Base-by-base conservation (phyloP, 2,888 invertebrate genomes). In the Drosophila dives region DNA sequence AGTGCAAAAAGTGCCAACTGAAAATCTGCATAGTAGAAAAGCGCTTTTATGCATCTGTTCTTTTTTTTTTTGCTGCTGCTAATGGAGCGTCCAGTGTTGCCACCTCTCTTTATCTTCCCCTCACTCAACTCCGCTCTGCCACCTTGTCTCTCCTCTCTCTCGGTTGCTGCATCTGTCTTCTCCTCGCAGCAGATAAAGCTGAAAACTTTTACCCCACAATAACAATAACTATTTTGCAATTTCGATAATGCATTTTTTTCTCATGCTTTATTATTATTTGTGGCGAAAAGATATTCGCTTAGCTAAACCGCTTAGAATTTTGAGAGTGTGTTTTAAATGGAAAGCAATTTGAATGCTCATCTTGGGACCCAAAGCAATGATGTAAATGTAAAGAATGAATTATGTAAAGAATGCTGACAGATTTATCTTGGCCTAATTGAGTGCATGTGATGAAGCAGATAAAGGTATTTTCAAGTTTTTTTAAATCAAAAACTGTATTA, bases 201-300 rank as follows among this genome's bases (percentile, higher is more conserved):
- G 54, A 65, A 70, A 88, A 90, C 77, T 90, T 88, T 82, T 88
- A 75, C 64, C 78, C 70, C 82, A 86, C 83, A 75, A 88, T 83
- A 88, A 85, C 83, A 79, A 85, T 85, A 85, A 85, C 83, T 75
- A 88, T 86, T 88, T 72, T 74, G 86, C 85, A 85, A 85, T 85
- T 85, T 86, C 85, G 83, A 85, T 85, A 85, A 85, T 85, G 85
- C 84, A 85, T 86, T 90, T 77, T 77, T 56, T 62, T 58, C 66
- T 65, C 29, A 6, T 29, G 29, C 29, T 53, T 48, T 58, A 60
- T 42, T 72, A 70, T 70, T 70, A 67, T 54, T 61, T 77, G 65
- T 73, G 67, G 68, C 60, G 38, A 54, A 64, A 61, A 81, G 64
- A 67, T 66, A 49, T 71, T 60, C 59, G 53, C 32, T 50, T 26